These are phyloP conservation scores for Xanthorhoe designata DNA, from an alignment of 2,888 invertebrate genomes.

Conservation along the genomic window DNA sequence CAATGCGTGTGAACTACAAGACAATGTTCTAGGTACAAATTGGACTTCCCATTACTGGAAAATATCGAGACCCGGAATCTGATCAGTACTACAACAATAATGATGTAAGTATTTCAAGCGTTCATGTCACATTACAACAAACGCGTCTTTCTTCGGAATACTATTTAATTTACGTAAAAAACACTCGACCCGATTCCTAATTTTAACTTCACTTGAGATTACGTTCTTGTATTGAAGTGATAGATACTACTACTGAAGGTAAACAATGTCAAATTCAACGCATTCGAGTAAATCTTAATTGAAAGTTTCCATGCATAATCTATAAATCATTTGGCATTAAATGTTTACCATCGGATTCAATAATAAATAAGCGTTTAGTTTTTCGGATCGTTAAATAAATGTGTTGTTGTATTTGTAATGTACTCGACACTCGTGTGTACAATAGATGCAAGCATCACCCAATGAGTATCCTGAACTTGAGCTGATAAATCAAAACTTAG, in stretches of 20 bases:
- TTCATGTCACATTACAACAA: background rate
- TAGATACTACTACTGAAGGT: no score
- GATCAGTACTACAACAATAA: constrained; percentile 96
- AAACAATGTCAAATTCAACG: no score
- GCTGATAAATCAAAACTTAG: no score
- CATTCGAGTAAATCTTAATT: no score
- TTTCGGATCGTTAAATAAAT: no score
- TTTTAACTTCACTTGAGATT: background rate
- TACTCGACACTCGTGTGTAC: background rate
- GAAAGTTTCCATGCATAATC: no score
- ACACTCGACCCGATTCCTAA: background rate
- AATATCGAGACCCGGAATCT: constrained; percentile 95
- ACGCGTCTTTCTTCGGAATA: background rate
- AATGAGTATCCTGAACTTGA: constrained; percentile 13
- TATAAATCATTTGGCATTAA: no score
- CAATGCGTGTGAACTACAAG: background rate
- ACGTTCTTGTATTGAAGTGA: no score
- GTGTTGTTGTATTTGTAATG: background rate
- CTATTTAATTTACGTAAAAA: background rate
- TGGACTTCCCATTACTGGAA: constrained; percentile 94
- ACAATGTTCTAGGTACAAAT: constrained; percentile 88
- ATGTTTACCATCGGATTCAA: no score
- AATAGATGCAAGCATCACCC: background rate
- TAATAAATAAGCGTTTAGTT: no score
- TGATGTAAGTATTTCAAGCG: constrained; percentile 86